Conservation (phyloP, 2,113 vertebrate species). For the Cyanoramphus novaezelandiae region DNA sequence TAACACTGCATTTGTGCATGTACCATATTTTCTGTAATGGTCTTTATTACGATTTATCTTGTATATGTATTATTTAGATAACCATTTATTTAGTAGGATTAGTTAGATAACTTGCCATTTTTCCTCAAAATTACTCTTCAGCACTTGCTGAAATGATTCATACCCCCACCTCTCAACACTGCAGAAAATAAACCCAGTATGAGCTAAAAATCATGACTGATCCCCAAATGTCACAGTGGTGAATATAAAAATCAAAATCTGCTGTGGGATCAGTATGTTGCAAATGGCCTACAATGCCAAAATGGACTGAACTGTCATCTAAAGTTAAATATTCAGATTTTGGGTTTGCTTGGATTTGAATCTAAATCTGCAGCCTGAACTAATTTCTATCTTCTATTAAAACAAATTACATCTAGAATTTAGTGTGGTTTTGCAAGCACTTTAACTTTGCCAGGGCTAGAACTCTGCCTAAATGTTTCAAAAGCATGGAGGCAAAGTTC, state of each 20-base stretch:
- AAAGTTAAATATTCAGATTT: not conserved
- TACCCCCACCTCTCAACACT: not conserved
- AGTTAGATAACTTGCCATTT: slow-evolving; percentile 7
- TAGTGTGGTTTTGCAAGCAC: not conserved
- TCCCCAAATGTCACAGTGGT: not conserved
- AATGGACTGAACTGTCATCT: not conserved
- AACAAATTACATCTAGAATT: not conserved
- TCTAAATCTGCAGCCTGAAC: not conserved
- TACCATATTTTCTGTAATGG: not conserved
- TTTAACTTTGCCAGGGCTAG: not conserved
- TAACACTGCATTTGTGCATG: not conserved
- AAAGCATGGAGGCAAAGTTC: not conserved
- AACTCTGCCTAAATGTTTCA: not conserved
- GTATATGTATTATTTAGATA: not conserved
- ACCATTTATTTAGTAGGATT: not conserved
- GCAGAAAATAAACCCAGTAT: not conserved
- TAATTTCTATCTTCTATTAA: not conserved
- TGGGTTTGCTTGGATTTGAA: not conserved
- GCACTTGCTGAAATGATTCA: not conserved
- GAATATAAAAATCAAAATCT: not conserved
- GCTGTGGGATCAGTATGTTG: not conserved
- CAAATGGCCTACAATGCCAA: not conserved
- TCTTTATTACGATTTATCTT: not conserved
- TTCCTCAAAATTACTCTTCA: not conserved
- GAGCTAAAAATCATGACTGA: not conserved